A percentile compares a stretch with the other conserved stretches of the same genome.
Conservation (phyloP, 2,113 vertebrate genomes). For the Gymnobelideus leadbeateri region DNA sequence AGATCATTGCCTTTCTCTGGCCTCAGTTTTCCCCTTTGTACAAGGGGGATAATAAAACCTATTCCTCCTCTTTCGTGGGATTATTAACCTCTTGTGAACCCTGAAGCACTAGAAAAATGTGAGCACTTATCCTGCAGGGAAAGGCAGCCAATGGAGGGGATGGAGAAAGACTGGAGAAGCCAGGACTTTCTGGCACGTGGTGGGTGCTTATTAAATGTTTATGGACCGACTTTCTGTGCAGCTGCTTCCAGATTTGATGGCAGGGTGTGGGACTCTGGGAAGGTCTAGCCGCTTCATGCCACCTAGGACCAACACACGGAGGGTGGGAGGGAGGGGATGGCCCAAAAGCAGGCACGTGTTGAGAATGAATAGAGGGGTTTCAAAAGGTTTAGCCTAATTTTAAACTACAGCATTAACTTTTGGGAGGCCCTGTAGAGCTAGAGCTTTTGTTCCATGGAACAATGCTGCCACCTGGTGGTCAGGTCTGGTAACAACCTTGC, state of each 20-base stretch:
- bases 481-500: not conserved
- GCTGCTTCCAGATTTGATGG: not conserved
- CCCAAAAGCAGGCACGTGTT: not conserved
- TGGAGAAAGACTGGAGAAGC: not conserved
- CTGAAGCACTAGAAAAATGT: not conserved
- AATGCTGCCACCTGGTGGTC: conserved; percentile 49
- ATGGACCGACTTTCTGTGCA: not conserved
- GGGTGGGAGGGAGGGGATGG: not conserved
- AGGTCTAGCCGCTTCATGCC: not conserved
- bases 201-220: not conserved
- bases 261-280: not conserved
- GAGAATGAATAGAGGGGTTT: not conserved
- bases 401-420: not conserved
- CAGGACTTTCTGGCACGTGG: not conserved
- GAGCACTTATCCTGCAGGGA: not conserved
- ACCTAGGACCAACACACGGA: not conserved
- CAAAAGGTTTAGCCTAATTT: not conserved
- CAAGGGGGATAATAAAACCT: not conserved
- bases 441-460: not conserved
- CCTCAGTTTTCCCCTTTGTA: not conserved
- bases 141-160: not conserved
- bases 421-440: not conserved
- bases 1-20: not conserved
- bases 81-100: not conserved
- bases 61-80: not conserved